Percentiles rank a stretch among this genome's conserved stretches.
Evolutionary conservation across 2,888 invertebrate genomes (phyloP).

Genomic region (Meloe dianella): DNA sequence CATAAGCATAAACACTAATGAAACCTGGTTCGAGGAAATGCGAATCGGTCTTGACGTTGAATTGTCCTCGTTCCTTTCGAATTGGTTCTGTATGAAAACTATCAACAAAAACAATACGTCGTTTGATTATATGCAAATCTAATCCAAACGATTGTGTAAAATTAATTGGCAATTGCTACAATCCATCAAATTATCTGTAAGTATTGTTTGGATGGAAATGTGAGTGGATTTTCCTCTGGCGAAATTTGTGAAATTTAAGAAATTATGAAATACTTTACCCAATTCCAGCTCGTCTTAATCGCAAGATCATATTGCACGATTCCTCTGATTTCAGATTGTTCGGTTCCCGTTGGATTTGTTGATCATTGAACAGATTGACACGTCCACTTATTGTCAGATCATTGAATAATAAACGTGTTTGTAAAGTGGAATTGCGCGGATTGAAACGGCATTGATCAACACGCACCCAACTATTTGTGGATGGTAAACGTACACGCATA

Average conservation of each 20-base stretch:
- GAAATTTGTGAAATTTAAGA: slow-evolving; percentile 12
- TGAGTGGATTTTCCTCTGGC: neutral
- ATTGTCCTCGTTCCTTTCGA: slow-evolving; percentile 71
- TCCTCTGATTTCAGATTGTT: slow-evolving; percentile 53
- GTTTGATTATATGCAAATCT: too few species aligned
- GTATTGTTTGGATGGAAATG: neutral
- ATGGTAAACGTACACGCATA: slow-evolving; percentile 72
- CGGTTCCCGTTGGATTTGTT: slow-evolving; percentile 59
- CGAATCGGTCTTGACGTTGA: slow-evolving; percentile 79
- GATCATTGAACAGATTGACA: slow-evolving; percentile 66
- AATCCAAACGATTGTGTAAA: neutral
- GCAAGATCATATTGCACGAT: slow-evolving; percentile 79
- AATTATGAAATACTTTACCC: slow-evolving; percentile 59
- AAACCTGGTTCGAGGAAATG: slow-evolving; percentile 86
- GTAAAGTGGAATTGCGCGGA: slow-evolving; percentile 74
- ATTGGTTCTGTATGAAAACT: slow-evolving; percentile 74
- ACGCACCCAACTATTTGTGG: slow-evolving; percentile 70
- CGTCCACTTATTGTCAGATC: slow-evolving; percentile 81
- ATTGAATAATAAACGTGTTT: slow-evolving; percentile 78
- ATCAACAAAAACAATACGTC: slow-evolving; percentile 24
- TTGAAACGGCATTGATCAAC: slow-evolving; percentile 80
- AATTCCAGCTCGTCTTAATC: slow-evolving; percentile 78
- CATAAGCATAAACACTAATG: slow-evolving; percentile 84
- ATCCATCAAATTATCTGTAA: neutral
- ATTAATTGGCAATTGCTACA: slow-evolving; percentile 21